These are phyloP conservation scores for Orius insidiosus DNA, from an alignment of 1,140 invertebrate genomes.

Conservation along the genomic window DNA sequence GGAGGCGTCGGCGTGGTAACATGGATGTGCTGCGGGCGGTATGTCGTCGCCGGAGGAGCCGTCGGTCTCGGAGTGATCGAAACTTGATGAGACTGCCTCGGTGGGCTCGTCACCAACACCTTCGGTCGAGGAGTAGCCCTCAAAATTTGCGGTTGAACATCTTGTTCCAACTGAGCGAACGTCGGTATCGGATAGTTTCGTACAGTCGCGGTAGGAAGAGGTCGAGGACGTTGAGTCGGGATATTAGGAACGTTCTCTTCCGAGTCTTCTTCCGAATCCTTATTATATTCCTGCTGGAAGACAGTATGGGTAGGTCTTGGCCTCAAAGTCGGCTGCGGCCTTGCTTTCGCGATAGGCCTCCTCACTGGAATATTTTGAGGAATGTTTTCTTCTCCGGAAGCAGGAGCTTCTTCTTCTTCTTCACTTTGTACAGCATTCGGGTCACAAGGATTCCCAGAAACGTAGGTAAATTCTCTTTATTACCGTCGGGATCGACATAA, in stretches of 20 bases:
- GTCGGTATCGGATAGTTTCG: conserved; percentile 21
- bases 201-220: conserved; percentile 22
- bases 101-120: conserved; percentile 22
- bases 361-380: conserved; percentile 20
- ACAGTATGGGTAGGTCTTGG: conserved; percentile 25
- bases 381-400: conserved; percentile 23
- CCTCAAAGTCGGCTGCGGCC: conserved; percentile 10
- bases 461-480: conserved; percentile 72
- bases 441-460: conserved; percentile 78
- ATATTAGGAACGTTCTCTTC: conserved; percentile 36
- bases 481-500: conserved; percentile 74
- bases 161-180: conserved; percentile 23
- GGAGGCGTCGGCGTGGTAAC: conserved; percentile 30
- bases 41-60: conserved; percentile 38
- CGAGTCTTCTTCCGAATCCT: conserved; percentile 21
- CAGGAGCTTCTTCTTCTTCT: conserved; percentile 34
- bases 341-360: conserved; percentile 19
- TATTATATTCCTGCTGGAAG: conserved; percentile 25
- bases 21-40: conserved; percentile 40
- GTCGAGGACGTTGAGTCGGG: conserved; percentile 27
- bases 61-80: conserved; percentile 40
- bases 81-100: conserved; percentile 22
- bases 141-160: conserved; percentile 24
- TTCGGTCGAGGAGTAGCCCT: conserved; percentile 31
- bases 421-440: conserved; percentile 54